phyloP scores from a whole-genome alignment of 1,140 invertebrate species.

The Solenopsis invicta region DNA sequence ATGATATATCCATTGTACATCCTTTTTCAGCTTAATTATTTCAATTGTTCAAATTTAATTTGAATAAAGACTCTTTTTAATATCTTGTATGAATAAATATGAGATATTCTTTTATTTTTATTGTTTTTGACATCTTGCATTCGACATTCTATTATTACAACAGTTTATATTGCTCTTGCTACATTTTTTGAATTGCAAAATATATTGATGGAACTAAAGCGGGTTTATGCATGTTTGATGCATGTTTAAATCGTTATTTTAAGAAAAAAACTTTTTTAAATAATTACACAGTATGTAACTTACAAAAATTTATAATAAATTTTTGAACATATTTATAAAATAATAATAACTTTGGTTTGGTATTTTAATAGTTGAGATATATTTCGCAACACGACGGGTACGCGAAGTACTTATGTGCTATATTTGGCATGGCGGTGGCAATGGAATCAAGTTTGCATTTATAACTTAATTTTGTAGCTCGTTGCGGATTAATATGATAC shows the following conservation, averaged over 20 bases:
- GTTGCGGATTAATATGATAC: conserved; percentile 34
- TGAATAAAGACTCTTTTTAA: not conserved
- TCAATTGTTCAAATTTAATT: not conserved
- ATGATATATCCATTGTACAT: conserved; percentile 40
- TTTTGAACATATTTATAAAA: not conserved
- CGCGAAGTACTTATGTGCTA: not conserved
- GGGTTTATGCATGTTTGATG: not conserved
- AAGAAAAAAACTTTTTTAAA: not conserved
- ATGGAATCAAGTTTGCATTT: conserved; percentile 42
- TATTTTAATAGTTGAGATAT: not conserved
- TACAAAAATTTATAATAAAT: not conserved
- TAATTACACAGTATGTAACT: not conserved
- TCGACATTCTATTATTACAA: not conserved
- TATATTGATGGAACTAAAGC: not conserved
- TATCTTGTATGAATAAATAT: not conserved
- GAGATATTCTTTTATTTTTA: not conserved
- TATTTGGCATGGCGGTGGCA: not conserved
- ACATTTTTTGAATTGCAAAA: not conserved
- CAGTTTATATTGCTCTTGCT: not conserved
- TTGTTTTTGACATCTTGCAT: not conserved
- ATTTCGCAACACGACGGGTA: not conserved
- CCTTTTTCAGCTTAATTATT: not conserved
- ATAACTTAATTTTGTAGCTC: conserved; percentile 18
- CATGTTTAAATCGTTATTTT: not conserved
- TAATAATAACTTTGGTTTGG: not conserved